Evolutionary conservation across 2,888 invertebrate species (phyloP).

Genomic region (Andrena flavipes): DNA sequence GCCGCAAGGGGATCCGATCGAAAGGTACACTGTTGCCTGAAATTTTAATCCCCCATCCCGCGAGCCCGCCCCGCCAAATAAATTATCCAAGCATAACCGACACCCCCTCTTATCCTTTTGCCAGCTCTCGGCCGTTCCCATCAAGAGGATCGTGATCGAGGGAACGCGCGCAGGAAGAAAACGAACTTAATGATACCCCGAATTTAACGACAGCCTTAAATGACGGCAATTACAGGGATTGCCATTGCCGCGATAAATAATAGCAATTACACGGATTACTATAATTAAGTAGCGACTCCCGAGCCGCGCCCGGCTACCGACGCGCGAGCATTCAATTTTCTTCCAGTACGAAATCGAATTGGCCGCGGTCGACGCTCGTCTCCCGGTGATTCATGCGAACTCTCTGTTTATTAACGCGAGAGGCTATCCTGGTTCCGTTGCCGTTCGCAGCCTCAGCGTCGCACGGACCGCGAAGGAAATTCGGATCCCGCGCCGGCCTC

Average conservation of each 20-base stretch:
- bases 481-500: neutral
- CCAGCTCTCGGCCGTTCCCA: conserved; percentile 15
- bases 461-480: too few relatives aligned
- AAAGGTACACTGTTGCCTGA: too few relatives aligned
- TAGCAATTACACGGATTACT: conserved; percentile 21
- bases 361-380: neutral
- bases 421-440: too few relatives aligned
- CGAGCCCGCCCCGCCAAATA: neutral
- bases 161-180: conserved; percentile 1
- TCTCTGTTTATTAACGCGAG: too few relatives aligned
- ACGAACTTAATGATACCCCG: conserved; percentile 9
- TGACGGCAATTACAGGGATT: conserved; percentile 22
- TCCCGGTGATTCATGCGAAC: too few relatives aligned
- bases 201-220: conserved; percentile 30
- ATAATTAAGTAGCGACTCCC: conserved; percentile 26
- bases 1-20: too few relatives aligned
- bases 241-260: conserved; percentile 39
- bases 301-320: neutral
- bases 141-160: conserved; percentile 24
- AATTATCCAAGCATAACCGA: neutral
- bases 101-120: neutral
- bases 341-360: neutral
- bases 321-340: conserved; percentile 26
- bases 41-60: neutral
- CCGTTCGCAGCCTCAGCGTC: too few relatives aligned